These are phyloP conservation scores for Leucoraja ocellata DNA, from an alignment of 2,797 vertebrate species.

Conservation along the genomic window DNA sequence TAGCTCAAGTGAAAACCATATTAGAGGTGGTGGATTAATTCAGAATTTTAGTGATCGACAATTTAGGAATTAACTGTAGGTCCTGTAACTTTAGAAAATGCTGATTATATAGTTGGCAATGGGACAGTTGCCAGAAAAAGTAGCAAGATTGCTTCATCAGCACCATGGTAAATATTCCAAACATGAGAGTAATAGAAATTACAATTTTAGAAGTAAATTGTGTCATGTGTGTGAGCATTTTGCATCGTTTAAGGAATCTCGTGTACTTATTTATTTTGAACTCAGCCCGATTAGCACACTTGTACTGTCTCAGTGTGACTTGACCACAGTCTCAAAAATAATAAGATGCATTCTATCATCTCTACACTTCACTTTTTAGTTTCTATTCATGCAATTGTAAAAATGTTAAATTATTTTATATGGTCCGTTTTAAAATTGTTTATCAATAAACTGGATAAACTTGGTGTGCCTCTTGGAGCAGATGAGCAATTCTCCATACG, in stretches of 20 bases:
- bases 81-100: background rate
- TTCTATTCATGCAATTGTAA: background rate
- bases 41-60: background rate
- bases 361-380: background rate
- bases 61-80: background rate
- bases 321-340: background rate
- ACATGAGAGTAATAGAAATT: background rate
- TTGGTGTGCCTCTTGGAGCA: background rate
- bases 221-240: background rate
- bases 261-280: background rate
- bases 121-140: background rate
- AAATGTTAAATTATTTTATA: background rate
- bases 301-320: background rate
- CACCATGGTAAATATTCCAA: background rate
- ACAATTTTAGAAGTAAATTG: background rate
- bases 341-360: background rate
- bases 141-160: background rate
- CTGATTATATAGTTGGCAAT: too few species aligned
- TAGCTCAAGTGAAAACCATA: background rate
- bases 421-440: background rate
- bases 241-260: background rate
- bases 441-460: background rate
- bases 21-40: background rate
- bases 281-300: background rate
- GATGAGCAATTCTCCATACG: background rate